These are phyloP conservation scores for Holocentrus rufus DNA, from an alignment of 2,797 vertebrate genomes.

Conservation along the genomic window DNA sequence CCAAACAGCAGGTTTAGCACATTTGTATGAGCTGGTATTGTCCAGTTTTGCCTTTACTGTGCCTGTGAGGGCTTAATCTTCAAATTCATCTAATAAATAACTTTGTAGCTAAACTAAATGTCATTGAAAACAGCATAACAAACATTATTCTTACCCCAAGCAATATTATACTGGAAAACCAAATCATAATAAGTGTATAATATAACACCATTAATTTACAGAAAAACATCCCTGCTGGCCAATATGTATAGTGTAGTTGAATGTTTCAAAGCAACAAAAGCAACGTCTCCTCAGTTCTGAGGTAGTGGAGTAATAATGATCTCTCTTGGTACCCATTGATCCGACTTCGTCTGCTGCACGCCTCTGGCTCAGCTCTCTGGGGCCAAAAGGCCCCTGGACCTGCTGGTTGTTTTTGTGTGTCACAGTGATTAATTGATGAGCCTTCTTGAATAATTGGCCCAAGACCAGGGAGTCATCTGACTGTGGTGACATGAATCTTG, in stretches of 20 bases:
- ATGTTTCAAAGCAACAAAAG: constrained; percentile 1
- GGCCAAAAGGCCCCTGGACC: constrained; percentile 61
- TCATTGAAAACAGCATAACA: neutral
- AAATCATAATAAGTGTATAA: neutral
- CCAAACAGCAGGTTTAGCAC: too few relatives aligned
- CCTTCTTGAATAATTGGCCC: constrained; percentile 71
- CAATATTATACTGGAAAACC: neutral
- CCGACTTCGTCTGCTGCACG: constrained; percentile 33
- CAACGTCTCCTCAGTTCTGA: constrained; percentile 4
- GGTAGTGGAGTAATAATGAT: constrained; percentile 10
- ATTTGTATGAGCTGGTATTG: too few relatives aligned
- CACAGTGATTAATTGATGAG: constrained; percentile 74
- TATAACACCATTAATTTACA: neutral
- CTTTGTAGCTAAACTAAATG: too few relatives aligned
- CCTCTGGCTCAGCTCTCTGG: constrained; percentile 24
- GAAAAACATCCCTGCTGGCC: neutral
- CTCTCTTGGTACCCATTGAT: constrained; percentile 48
- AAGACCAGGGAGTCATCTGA: constrained; percentile 63
- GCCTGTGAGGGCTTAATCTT: too few relatives aligned
- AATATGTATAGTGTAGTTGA: neutral
- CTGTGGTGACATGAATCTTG: constrained; percentile 53
- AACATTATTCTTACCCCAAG: neutral
- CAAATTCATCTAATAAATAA: too few relatives aligned
- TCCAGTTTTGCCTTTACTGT: too few relatives aligned
- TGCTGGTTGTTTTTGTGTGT: constrained; percentile 67